Percentiles rank a stretch among this genome's conserved stretches.
Conservation (phyloP, 2,113 vertebrate genomes). For the Vulpes lagopus region DNA sequence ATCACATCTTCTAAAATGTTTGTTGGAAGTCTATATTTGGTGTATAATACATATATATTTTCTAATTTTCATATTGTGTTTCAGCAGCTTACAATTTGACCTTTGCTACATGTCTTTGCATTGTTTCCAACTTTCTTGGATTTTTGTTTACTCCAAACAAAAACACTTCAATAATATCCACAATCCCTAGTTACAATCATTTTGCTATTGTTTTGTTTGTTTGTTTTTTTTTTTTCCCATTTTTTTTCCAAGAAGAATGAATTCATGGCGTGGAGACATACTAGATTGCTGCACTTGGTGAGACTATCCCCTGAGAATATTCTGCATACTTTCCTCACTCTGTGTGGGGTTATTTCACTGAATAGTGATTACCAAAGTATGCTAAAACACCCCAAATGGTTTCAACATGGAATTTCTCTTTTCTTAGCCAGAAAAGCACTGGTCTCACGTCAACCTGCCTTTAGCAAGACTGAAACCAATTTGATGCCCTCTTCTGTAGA, state of each 20-base stretch:
- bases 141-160: not conserved
- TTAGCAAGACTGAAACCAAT: slow-evolving; percentile 41
- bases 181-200: not conserved
- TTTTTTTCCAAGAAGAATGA: not conserved
- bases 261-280: not conserved
- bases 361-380: not conserved
- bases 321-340: not conserved
- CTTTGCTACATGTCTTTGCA: not conserved
- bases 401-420: slow-evolving; percentile 28
- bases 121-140: not conserved
- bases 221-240: not conserved
- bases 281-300: not conserved
- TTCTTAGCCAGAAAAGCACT: not conserved
- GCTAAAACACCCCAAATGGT: not conserved
- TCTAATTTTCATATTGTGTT: not conserved
- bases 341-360: not conserved
- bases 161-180: not conserved
- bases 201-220: not conserved
- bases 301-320: not conserved
- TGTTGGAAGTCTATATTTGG: slow-evolving; percentile 20
- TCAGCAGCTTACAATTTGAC: not conserved
- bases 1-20: slow-evolving; percentile 41
- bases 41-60: not conserved
- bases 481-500: not conserved
- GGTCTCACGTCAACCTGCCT: not conserved